phyloP scores from a whole-genome alignment of 2,888 invertebrate species.

The Tipula helvola region DNA sequence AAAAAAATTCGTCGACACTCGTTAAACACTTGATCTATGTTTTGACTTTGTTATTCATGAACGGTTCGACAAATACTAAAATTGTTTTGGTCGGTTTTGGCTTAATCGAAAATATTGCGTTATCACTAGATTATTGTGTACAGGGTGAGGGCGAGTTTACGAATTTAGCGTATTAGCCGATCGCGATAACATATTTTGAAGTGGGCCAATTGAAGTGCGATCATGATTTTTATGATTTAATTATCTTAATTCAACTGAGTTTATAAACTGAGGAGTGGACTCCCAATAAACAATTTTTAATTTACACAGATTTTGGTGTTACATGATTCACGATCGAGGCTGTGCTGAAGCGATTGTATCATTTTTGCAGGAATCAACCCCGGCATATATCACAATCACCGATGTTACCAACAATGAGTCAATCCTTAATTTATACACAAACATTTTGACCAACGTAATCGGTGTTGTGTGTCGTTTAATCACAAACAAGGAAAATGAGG shows the following conservation, averaged over 20 bases:
- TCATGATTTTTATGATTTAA: background rate
- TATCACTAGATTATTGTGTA: background rate
- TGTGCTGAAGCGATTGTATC: constrained; percentile 53
- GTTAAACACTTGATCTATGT: background rate
- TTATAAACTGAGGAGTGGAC: too few relatives aligned
- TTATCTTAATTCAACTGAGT: too few relatives aligned
- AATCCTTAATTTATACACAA: constrained; percentile 39
- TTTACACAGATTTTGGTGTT: constrained; percentile 53
- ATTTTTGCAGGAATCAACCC: constrained; percentile 61
- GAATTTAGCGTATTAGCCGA: background rate
- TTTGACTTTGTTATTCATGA: background rate
- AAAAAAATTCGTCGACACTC: background rate
- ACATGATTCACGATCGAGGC: constrained; percentile 49
- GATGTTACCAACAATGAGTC: constrained; percentile 34
- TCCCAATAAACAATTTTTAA: background rate
- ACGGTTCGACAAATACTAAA: background rate
- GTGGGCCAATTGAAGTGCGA: background rate
- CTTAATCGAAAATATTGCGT: background rate
- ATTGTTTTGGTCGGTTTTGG: background rate
- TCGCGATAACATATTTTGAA: background rate
- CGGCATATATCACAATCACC: constrained; percentile 48
- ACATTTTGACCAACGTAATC: constrained; percentile 52
- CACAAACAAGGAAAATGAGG: constrained; percentile 65
- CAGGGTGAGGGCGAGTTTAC: background rate
- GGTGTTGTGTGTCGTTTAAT: constrained; percentile 62